Conservation (phyloP, 2,888 invertebrate genomes). For the Hedya salicella region DNA sequence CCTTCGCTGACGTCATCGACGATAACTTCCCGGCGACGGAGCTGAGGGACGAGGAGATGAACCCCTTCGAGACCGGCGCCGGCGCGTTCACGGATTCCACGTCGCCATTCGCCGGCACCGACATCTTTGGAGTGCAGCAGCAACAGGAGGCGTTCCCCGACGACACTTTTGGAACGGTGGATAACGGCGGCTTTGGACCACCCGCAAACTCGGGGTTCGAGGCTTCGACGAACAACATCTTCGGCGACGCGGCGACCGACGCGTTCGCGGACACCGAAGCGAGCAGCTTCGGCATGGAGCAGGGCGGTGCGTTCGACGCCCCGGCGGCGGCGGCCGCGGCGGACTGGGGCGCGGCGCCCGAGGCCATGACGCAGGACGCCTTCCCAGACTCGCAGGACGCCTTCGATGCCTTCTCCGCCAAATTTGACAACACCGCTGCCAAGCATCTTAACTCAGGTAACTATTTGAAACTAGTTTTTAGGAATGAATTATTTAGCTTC, state of each 20-base stretch:
- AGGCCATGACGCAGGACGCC: constrained; percentile 65
- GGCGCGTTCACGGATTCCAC: constrained; percentile 49
- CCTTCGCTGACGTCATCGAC: constrained; percentile 62
- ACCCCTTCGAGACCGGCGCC: constrained; percentile 69
- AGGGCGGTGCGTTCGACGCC: constrained; percentile 48
- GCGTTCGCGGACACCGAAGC: constrained; percentile 44
- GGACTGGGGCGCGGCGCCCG: constrained; percentile 61
- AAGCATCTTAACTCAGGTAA: constrained; percentile 69
- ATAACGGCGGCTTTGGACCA: constrained; percentile 49
- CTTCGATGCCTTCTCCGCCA: constrained; percentile 95
- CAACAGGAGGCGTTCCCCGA: constrained; percentile 51
- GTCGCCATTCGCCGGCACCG: constrained; percentile 49
- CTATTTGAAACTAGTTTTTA: constrained; percentile 30
- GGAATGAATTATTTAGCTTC: too few relatives aligned
- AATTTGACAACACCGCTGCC: constrained; percentile 90
- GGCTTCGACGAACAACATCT: constrained; percentile 52
- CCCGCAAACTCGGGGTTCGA: constrained; percentile 40
- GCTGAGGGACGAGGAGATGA: constrained; percentile 59
- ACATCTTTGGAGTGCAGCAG: constrained; percentile 60
- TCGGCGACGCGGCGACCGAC: constrained; percentile 49
- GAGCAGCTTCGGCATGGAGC: constrained; percentile 46
- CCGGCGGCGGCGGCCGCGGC: constrained; percentile 53
- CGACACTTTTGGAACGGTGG: constrained; percentile 47
- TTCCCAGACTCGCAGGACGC: constrained; percentile 76
- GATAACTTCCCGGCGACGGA: constrained; percentile 51